A percentile compares a stretch with the other conserved stretches of the same genome.
These are phyloP conservation scores for Hephaestus fuliginosus DNA, from an alignment of 2,797 vertebrate species.

Conservation along the genomic window DNA sequence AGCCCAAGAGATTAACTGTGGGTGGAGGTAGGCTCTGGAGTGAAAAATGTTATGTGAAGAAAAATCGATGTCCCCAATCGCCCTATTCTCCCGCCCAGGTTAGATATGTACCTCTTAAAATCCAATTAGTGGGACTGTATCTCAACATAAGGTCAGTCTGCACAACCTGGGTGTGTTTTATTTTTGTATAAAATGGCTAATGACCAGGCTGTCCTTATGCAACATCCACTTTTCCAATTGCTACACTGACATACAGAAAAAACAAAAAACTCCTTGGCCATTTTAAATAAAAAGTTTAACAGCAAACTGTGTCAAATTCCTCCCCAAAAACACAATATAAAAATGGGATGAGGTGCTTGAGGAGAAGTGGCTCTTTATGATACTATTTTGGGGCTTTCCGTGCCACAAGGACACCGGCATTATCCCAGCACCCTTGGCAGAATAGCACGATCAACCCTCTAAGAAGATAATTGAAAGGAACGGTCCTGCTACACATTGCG, in stretches of 20 bases:
- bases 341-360: neutral
- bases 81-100: constrained; percentile 35
- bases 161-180: constrained; percentile 10
- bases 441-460: constrained; percentile 43
- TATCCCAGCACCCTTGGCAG: constrained; percentile 38
- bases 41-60: constrained; percentile 56
- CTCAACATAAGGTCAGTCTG: constrained; percentile 48
- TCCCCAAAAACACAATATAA: neutral
- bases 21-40: constrained; percentile 38
- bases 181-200: constrained; percentile 35
- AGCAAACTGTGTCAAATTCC: constrained; percentile 7
- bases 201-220: constrained; percentile 16
- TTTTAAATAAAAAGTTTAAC: neutral
- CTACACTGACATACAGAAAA: neutral
- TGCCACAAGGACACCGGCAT: constrained; percentile 39
- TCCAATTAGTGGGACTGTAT: constrained; percentile 60
- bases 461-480: constrained; percentile 63
- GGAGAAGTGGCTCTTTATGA: constrained; percentile 17
- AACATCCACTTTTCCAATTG: neutral
- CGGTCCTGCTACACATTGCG: constrained; percentile 47
- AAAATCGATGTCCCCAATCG: constrained; percentile 53
- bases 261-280: neutral
- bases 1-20: constrained; percentile 59
- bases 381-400: constrained; percentile 33
- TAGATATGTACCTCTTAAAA: constrained; percentile 55